Base-by-base conservation (phyloP, 2,888 invertebrate species). In the Eustalomyia histrio region DNA sequence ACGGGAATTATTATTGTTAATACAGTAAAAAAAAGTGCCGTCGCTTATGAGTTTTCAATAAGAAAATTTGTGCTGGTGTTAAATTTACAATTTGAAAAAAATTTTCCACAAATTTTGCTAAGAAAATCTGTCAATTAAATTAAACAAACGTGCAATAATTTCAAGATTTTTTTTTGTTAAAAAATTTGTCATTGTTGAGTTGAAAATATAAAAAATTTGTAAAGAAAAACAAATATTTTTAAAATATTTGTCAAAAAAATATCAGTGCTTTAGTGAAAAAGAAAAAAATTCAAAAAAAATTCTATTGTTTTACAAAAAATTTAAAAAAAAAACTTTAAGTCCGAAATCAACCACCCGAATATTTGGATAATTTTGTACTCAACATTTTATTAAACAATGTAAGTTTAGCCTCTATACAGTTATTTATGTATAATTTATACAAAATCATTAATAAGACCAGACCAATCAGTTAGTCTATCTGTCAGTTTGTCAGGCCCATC, bases 321-420 rank as follows among this genome's bases (percentile, higher is more conserved):
- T 3, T 3, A 24, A 29, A 16, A 17, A 35, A 50, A 18, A 57
- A 16, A 17, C 7, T 47, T 35, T 39, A 50, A n/a, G 33, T 47
- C 50, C 55, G 65, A 55, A 64, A 55, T 61, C 79, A 75, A 67
- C 78, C 69, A 78, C 61, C 69, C 61, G 35, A 55, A 39, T 67
- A 71, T 78, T 81, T 78, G 81, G 81, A 81, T 81, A 81, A 63
- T 69, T 74, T 78, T 67, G 24, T 78, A 68, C 17, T 18, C 76
- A 75, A 74, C 74, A 67, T 63, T 67, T 65, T 67, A 52, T 53
- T 67, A 75, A 78, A 81, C 67, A 81, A 81, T 81, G 81, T 81
- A 81, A 81, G 81, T 81, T n/a, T 55, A 18, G 33, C 14, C 1
- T 10, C 10, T 21, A 7, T 24, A 47, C 29, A 0, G 8, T 52